Base-by-base conservation (phyloP, 92 coral and sea anemone species). In the Phenganax stokvisi region DNA sequence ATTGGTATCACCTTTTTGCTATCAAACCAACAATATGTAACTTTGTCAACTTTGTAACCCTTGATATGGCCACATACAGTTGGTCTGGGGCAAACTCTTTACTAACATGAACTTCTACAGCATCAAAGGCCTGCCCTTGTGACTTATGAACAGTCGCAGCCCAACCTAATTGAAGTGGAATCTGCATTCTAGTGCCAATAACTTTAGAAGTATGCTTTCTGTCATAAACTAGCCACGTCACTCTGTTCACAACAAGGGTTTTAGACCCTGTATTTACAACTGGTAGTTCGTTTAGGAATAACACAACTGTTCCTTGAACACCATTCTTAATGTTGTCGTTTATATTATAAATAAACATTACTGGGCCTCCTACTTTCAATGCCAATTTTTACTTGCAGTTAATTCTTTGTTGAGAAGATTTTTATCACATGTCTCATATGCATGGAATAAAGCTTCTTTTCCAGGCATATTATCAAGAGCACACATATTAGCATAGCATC, bases 401-500 rank as follows among this genome's bases (percentile, higher is more conserved):
- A 86, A 17, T 20, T 55, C 65, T 77, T 51, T 83, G 72, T 83
- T 86, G 0, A 85, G 72, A 1, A 72, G 78, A 3, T 66, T 59
- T 80, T 85, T 79, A 15, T 72, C 80, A 51, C 85, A 87, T 1
- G 37, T 58, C 51, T 87, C 90, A 5, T 10, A 10, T 7, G 88
- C 82, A 5, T 82, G 9, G 30, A 82, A 88, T 12, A 75, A 3
- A 25, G 75, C 52, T 4, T 61, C 58, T 16, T 88, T 52, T 20
- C 86, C 89, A 0, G 86, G 82, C 9, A 85, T n/a, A 3, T 25
- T n/a, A 8, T 85, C 88, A 37, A 88, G 15, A 20, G 58, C 51
- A 15, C 72, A 60, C 66, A 76, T 77, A 37, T 85, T 85, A 7
- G 82, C 68, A 76, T 10, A 88, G 73, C 92, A 72, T 89, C 90